Base-by-base conservation (phyloP, 2,888 invertebrate species). In the Cistogaster globosa region DNA sequence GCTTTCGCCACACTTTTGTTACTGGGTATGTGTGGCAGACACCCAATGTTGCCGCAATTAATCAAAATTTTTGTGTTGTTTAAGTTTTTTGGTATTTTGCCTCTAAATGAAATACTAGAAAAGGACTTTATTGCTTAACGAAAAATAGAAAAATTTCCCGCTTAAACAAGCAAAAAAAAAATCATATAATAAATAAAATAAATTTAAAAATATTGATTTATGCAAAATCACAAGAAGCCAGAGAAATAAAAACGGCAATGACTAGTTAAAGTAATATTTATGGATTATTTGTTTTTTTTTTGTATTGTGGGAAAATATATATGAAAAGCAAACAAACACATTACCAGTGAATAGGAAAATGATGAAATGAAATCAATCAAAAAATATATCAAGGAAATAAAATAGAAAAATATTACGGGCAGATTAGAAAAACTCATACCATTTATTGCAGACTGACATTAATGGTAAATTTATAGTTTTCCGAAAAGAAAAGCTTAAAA, bases 1-100 rank as follows among this genome's bases (percentile, higher is more conserved):
- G 51, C 14, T 42, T 53, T 53, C 26, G 42, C 18, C 69, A 62
- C 51, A 45, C 55, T 60, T 14, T 16, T 63, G 51, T 67, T 45
- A 55, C 53, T 62, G 60, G 62, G 5, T 71, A 51, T 81, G 57
- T 82, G 82, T 79, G 79, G 82, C 74, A 72, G 71, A 51, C 75
- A 85, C 82, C 85, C 85, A 85, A 79, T 82, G 85, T 75, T 78
- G 82, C 85, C 82, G 85, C 85, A 85, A 85, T 85, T 85, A 85
- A 85, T 85, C 85, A 85, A 85, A 80, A 80, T 71, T 68, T 80
- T 77, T 84, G 75, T 58, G 75, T 58, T 84, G 60, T 69, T 69
- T 55, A 7, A 42, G 12, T 32, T 48, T 7, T 51, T 38, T 53
- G n/a, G 45, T 14, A 7, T 38, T 75, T 55, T 71, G 76, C 63